These are phyloP conservation scores for Piezodorus guildinii DNA, from an alignment of 1,140 invertebrate genomes.

Conservation along the genomic window DNA sequence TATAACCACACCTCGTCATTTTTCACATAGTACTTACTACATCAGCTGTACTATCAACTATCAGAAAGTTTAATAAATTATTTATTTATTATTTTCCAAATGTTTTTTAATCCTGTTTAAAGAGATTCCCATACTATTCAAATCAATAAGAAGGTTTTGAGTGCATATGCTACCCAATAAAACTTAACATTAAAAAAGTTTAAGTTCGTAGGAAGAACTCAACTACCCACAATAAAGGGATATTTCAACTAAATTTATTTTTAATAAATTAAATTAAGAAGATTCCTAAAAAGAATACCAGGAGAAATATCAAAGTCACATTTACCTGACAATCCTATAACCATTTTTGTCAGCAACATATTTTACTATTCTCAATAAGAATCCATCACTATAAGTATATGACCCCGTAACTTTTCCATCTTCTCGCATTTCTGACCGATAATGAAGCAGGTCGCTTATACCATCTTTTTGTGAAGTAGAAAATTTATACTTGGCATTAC, in stretches of 20 bases:
- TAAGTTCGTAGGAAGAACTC: neutral
- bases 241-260: too few relatives aligned
- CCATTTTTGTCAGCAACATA: neutral
- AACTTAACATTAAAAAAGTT: neutral
- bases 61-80: too few relatives aligned
- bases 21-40: too few relatives aligned
- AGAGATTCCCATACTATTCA: too few relatives aligned
- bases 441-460: neutral
- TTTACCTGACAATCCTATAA: neutral
- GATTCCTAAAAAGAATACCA: neutral
- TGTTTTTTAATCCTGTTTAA: neutral
- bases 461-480: neutral
- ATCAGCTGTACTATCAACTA: too few relatives aligned
- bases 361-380: neutral
- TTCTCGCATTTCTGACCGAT: neutral
- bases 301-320: neutral
- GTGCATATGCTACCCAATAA: too few relatives aligned
- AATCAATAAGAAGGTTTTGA: too few relatives aligned
- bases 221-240: neutral
- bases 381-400: neutral
- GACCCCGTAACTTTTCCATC: neutral
- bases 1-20: too few relatives aligned
- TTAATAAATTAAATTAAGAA: neutral
- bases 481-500: neutral
- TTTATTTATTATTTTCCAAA: neutral